These are phyloP conservation scores for Brachionus plicatilis DNA, from an alignment of 1,140 invertebrate species.

Conservation along the genomic window DNA sequence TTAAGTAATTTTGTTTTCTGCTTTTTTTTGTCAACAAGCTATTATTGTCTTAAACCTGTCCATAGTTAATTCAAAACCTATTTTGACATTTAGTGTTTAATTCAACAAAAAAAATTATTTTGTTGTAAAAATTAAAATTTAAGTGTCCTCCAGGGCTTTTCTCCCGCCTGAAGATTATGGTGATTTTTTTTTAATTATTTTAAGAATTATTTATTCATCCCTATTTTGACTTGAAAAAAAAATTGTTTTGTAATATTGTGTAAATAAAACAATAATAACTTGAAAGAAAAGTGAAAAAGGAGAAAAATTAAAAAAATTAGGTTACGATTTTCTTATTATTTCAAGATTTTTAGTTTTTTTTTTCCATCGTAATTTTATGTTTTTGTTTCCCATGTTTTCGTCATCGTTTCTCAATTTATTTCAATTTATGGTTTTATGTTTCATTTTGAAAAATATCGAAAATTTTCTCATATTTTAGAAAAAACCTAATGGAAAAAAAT, in stretches of 20 bases:
- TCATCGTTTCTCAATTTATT: neutral
- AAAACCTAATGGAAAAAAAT: neutral
- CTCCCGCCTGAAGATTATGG: neutral
- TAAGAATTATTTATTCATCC: neutral
- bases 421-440: neutral
- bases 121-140: neutral
- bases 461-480: neutral
- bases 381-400: neutral
- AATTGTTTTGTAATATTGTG: neutral
- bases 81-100: no score
- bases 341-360: neutral
- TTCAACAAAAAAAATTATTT: neutral
- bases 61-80: no score
- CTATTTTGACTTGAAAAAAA: neutral
- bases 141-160: neutral
- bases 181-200: neutral
- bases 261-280: neutral
- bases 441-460: neutral
- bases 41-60: no score
- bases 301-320: neutral
- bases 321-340: constrained; percentile 1
- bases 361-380: neutral
- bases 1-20: neutral
- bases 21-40: neutral
- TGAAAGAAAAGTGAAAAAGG: neutral